These are phyloP conservation scores for Ceratoteleas bidentatus DNA, from an alignment of 1,140 invertebrate species.

Conservation along the genomic window DNA sequence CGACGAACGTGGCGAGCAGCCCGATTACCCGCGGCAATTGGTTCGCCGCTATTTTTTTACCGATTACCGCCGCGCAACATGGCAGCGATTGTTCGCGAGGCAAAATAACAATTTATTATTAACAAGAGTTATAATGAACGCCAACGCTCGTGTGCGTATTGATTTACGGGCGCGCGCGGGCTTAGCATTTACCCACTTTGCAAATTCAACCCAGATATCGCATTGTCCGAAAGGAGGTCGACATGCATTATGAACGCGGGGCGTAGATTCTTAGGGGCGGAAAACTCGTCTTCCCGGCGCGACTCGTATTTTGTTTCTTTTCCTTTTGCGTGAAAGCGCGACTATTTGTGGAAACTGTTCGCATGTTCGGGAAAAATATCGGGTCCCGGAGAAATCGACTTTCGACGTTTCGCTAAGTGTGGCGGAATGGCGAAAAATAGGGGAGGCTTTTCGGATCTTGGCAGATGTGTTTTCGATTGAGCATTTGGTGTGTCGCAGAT, in stretches of 20 bases:
- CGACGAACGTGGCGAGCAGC: too few relatives aligned
- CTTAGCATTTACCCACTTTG: conserved; percentile 64
- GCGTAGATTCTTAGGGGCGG: conserved; percentile 47
- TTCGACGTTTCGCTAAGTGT: too few relatives aligned
- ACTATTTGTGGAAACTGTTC: conserved; percentile 25
- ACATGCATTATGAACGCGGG: conserved; percentile 61
- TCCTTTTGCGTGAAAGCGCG: neutral
- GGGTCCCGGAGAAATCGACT: neutral
- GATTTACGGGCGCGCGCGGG: conserved; percentile 46
- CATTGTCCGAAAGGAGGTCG: conserved; percentile 62
- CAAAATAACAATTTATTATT: conserved; percentile 51
- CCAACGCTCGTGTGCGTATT: conserved; percentile 53
- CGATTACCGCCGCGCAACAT: conserved; percentile 10
- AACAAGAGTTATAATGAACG: conserved; percentile 49
- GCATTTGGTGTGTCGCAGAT: too few relatives aligned
- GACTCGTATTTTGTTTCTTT: conserved; percentile 34
- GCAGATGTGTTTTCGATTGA: too few relatives aligned
- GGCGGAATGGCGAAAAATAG: too few relatives aligned
- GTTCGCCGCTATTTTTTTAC: conserved; percentile 22
- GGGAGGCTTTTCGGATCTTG: too few relatives aligned
- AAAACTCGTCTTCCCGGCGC: conserved; percentile 28
- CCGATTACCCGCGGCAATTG: too few relatives aligned
- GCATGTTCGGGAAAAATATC: conserved; percentile 4
- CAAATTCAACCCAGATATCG: conserved; percentile 65
- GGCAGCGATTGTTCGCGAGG: conserved; percentile 13